Percentiles rank a stretch among this genome's conserved stretches.
phyloP scores from a whole-genome alignment of 2,113 vertebrate genomes.

The Alethe castanea region DNA sequence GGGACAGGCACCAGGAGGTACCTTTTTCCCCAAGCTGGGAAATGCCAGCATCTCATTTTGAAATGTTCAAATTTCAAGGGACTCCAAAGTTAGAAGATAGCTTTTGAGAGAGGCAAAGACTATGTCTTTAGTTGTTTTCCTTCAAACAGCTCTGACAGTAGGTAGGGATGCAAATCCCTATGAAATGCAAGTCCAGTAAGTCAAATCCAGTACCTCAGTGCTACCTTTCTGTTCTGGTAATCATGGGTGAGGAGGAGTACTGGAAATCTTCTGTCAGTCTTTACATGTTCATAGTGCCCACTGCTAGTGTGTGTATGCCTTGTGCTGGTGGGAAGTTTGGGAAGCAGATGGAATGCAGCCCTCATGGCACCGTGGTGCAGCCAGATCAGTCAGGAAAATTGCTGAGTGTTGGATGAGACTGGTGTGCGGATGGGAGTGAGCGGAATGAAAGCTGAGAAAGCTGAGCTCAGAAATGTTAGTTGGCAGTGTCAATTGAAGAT shows the following conservation, averaged over 20 bases:
- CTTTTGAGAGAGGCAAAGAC: neutral
- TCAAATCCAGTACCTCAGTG: neutral
- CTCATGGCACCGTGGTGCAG: neutral
- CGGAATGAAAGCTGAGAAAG: neutral
- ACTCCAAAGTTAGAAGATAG: neutral
- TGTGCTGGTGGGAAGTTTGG: neutral
- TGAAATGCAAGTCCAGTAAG: neutral
- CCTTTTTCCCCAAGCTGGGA: neutral
- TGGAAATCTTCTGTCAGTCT: neutral
- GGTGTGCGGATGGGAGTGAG: neutral
- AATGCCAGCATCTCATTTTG: neutral
- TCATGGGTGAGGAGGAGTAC: fast-evolving
- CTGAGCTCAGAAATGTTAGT: fast-evolving
- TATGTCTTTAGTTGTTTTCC: neutral
- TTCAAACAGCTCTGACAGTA: neutral
- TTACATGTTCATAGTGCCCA: fast-evolving
- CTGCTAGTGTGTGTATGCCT: neutral
- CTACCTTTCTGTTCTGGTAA: neutral
- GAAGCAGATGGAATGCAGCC: neutral
- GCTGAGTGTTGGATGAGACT: neutral
- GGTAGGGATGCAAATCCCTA: neutral
- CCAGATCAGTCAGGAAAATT: neutral
- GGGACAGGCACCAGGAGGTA: neutral
- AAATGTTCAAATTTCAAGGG: neutral
- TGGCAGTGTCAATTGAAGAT: neutral